Evolutionary conservation across 2,888 invertebrate species (phyloP).

Genomic region (Phalera bucephala): DNA sequence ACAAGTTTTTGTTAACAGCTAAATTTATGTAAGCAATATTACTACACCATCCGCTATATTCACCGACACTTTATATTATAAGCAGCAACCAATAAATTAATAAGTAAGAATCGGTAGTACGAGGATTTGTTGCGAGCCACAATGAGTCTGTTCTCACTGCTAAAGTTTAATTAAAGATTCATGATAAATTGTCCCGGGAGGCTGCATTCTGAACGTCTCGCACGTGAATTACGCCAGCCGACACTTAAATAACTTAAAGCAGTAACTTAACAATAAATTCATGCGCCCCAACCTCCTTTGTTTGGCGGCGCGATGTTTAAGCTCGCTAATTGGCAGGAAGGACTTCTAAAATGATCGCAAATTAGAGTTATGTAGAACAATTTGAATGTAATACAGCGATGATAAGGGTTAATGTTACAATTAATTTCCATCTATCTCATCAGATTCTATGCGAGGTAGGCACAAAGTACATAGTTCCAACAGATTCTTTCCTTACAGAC

Average conservation of each 20-base stretch:
- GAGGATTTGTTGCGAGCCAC: conserved; percentile 55
- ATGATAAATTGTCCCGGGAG: conserved; percentile 81
- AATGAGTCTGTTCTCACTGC: conserved; percentile 67
- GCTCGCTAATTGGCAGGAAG: conserved; percentile 76
- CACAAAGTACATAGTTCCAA: too few species aligned
- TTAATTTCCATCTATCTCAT: too few species aligned
- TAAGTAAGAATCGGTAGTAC: conserved; percentile 29
- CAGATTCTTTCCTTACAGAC: too few species aligned
- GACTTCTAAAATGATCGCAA: conserved; percentile 63
- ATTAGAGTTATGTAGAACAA: conserved; percentile 30
- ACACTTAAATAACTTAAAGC: conserved; percentile 78
- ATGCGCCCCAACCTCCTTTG: conserved; percentile 67
- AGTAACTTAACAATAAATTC: conserved; percentile 78
- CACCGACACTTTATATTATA: background rate
- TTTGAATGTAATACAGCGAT: background rate
- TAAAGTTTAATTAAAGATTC: conserved; percentile 83
- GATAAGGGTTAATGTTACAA: too few species aligned
- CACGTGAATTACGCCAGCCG: conserved; percentile 74
- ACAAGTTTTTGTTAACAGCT: too few species aligned
- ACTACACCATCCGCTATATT: too few species aligned
- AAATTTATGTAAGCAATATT: too few species aligned
- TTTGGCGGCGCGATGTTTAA: conserved; percentile 61
- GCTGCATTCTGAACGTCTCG: conserved; percentile 73
- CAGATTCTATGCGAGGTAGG: too few species aligned
- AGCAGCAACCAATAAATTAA: conserved; percentile 20